Conservation (phyloP, 2,113 vertebrate genomes). For the Vidua macroura region DNA sequence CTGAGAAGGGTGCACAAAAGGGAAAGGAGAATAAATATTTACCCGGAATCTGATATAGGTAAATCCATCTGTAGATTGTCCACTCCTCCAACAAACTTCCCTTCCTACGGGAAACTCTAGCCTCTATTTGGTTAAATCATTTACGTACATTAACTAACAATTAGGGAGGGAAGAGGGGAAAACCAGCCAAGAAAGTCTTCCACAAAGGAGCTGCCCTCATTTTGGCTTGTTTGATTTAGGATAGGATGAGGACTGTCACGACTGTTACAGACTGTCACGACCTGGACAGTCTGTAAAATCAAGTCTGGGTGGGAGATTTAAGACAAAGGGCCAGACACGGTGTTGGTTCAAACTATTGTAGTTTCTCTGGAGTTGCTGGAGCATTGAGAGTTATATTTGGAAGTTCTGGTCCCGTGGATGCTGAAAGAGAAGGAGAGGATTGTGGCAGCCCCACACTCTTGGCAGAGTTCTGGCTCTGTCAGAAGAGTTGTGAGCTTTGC, state of each 20-base stretch:
- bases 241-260: background rate
- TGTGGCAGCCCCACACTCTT: background rate
- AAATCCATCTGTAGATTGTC: background rate
- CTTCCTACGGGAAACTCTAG: slow-evolving; percentile 1
- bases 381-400: background rate
- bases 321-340: background rate
- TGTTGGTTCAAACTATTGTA: slow-evolving; percentile 45
- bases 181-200: background rate
- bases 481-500: background rate
- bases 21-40: slow-evolving; percentile 57
- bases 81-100: background rate
- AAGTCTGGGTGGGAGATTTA: slow-evolving; percentile 28
- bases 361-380: background rate
- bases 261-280: background rate
- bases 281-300: background rate
- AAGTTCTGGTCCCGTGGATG: background rate
- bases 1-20: background rate
- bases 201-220: background rate
- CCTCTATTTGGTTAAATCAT: slow-evolving; percentile 51
- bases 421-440: background rate
- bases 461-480: background rate
- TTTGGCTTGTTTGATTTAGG: slow-evolving; percentile 41
- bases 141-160: background rate
- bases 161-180: background rate
- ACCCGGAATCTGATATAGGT: slow-evolving; percentile 13